Evolutionary conservation across 30 jellyfish, hydroid and myxozoan species (phyloP), one percentile per base, ranked within the genome.

Genomic region (Sanderia malayensis): DNA sequence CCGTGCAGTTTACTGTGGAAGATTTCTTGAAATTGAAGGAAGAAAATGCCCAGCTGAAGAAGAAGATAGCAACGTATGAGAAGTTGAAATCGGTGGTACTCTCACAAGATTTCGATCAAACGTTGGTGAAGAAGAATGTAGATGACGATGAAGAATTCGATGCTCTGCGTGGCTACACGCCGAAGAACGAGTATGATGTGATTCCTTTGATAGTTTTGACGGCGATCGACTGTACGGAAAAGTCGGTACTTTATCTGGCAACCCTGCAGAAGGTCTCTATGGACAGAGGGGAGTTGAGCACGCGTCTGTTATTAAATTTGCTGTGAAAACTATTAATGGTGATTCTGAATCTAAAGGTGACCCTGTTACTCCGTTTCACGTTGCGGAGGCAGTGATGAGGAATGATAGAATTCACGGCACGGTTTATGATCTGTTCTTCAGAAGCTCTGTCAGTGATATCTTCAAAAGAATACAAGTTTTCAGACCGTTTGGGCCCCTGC

Each of bases 321-420:
- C 96, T 15, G 73, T 93, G 34, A 74, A 84, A 31, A 53, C 91
- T 23, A 63, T 93, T 25, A 93, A 93, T 76, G 80, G 44, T n/a
- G 99, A 93, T 71, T 70, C 84, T n/a, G 99, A 93, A 61, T 84
- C 96, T 15, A 80, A 69, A 64, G 95, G 86, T 1, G 99, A 93
- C 64, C 94, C 97, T 2, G 94, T 85, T 28, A 37, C 86, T 0
- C 27, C 81, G 17, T 89, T 86, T 69, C 84, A 70, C 28, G 53
- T 93, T 24, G 93, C 84, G 9, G 96, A 84, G 41, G 96, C 95
- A 1, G 84, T 93, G 33, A 93, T 83, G 77, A 87, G 99, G 44
- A 93, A 84, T 49, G 96, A 93, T 70, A 71, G 76, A 15, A 30
- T 76, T 17, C 94, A 74, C 45, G 96, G 99, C 19, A 80, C 99